Conservation (phyloP, 2,797 vertebrate species). For the Pygocentrus nattereri region DNA sequence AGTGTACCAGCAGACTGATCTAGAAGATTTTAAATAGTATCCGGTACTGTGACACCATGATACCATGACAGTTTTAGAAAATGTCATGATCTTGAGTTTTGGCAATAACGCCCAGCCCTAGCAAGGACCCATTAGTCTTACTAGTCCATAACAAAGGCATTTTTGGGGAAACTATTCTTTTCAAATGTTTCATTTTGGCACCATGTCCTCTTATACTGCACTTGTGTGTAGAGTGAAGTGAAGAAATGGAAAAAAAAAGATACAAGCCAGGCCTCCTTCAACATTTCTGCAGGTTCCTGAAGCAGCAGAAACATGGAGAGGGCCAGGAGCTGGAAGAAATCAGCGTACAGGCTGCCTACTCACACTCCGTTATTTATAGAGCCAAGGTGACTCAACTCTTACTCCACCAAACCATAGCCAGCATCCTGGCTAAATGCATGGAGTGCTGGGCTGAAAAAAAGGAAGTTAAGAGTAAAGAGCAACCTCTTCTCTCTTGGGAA, state of each 20-base stretch:
- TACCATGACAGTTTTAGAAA: no score
- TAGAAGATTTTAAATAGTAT: no score
- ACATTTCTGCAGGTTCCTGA: conserved; percentile 53
- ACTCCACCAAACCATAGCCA: conserved; percentile 23
- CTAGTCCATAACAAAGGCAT: background rate
- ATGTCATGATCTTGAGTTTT: no score
- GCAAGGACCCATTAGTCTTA: background rate
- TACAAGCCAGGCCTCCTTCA: conserved; percentile 35
- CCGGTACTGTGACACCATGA: no score
- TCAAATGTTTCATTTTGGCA: background rate
- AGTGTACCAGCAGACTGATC: no score
- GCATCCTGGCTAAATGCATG: conserved; percentile 39
- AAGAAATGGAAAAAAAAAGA: conserved; percentile 28
- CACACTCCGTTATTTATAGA: conserved; percentile 57
- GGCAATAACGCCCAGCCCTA: no score
- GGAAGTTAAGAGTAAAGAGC: conserved; percentile 51
- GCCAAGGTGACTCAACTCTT: conserved; percentile 49
- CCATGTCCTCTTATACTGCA: background rate
- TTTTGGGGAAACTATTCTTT: background rate
- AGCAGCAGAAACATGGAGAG: conserved; percentile 58
- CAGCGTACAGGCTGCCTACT: conserved; percentile 9
- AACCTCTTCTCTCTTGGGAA: conserved; percentile 17
- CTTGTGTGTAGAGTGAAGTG: conserved; percentile 16
- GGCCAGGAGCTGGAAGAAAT: conserved; percentile 26
- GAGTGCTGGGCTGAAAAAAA: conserved; percentile 49